These are phyloP conservation scores for Erithacus rubecula DNA, from an alignment of 2,797 vertebrate species.

Conservation along the genomic window DNA sequence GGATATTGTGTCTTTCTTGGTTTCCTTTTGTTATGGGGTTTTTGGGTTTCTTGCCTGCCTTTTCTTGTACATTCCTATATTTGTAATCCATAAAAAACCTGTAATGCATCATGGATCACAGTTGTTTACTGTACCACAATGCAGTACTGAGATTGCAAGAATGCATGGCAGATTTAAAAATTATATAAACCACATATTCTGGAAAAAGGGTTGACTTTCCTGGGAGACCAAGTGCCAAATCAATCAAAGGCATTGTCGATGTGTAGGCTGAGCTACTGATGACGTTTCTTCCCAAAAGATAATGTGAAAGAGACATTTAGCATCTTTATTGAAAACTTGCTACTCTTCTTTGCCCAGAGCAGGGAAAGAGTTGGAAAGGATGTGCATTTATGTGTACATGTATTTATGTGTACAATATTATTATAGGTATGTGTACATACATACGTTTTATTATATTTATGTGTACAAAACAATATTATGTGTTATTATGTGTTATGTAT, in stretches of 20 bases:
- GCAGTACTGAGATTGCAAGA: neutral
- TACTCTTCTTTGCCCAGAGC: neutral
- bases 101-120: neutral
- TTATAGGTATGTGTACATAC: too few species aligned
- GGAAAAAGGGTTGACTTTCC: neutral
- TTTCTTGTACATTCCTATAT: neutral
- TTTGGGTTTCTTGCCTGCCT: accelerated
- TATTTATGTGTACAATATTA: too few species aligned
- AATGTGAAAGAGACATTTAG: neutral
- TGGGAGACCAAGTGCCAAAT: neutral
- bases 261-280: neutral
- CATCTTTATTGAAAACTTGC: neutral
- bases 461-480: too few species aligned
- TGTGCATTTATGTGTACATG: neutral
- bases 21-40: neutral
- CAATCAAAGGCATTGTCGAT: neutral
- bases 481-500: neutral
- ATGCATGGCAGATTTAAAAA: neutral
- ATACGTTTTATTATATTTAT: too few species aligned
- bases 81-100: neutral
- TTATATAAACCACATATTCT: neutral
- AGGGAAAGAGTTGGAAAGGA: neutral
- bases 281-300: neutral
- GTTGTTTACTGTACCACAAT: neutral
- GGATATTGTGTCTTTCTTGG: neutral